phyloP scores from a whole-genome alignment of 2,797 vertebrate genomes.

The Anguilla pacifica region DNA sequence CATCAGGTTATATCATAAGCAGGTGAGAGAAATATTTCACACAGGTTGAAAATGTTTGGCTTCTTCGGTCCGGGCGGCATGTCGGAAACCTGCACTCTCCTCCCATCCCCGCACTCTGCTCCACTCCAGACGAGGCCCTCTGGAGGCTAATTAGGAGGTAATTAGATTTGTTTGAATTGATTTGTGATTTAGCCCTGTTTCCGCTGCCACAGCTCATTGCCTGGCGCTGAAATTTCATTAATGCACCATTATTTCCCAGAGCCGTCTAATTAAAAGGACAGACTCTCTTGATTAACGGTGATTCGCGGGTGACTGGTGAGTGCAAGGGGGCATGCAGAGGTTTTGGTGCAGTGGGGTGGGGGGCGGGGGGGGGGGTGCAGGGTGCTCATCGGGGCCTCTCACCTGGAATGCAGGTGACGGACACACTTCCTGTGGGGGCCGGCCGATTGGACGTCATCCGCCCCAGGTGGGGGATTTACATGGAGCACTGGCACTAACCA shows the following conservation, averaged over 20 bases:
- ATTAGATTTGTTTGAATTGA: constrained; percentile 39
- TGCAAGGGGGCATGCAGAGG: background rate
- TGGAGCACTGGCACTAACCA: background rate
- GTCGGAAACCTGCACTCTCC: background rate
- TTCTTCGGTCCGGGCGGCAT: background rate
- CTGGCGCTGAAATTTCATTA: constrained; percentile 35
- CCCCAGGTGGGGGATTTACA: background rate
- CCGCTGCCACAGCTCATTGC: constrained; percentile 37
- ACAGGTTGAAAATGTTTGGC: background rate
- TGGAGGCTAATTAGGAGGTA: constrained; percentile 39
- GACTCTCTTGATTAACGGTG: constrained; percentile 17
- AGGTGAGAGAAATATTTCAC: background rate
- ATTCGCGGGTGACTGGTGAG: background rate
- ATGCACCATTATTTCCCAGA: constrained; percentile 30
- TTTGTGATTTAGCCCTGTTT: constrained; percentile 30
- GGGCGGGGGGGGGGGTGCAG: background rate
- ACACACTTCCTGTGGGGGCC: background rate
- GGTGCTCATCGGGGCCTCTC: background rate
- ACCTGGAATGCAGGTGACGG: background rate
- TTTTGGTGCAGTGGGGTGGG: no score
- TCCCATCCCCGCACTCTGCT: background rate
- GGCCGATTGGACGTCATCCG: background rate
- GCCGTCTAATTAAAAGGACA: constrained; percentile 41
- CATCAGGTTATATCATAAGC: background rate
- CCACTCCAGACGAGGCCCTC: background rate